Evolutionary conservation across 2,888 invertebrate species (phyloP).

Genomic region (Falcaria lacertinaria): DNA sequence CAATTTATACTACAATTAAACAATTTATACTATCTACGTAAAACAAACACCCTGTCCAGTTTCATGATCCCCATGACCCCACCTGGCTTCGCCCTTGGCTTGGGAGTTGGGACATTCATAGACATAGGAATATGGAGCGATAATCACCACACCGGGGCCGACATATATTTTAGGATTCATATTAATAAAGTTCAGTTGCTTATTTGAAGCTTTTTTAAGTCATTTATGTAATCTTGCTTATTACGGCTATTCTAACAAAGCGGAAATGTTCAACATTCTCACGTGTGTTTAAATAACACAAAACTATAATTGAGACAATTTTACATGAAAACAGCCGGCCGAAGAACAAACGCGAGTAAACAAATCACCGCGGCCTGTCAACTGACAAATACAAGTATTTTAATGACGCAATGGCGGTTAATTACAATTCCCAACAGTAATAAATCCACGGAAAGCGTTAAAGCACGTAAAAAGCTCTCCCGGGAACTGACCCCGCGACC

Average conservation of each 20-base stretch:
- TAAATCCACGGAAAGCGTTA: constrained; percentile 45
- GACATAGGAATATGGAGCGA: no score
- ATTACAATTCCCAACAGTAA: constrained; percentile 57
- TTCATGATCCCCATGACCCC: no score
- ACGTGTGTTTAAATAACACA: neutral
- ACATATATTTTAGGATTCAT: no score
- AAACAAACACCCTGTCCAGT: no score
- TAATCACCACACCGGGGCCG: no score
- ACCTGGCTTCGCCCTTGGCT: no score
- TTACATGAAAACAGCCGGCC: constrained; percentile 9
- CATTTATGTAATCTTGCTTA: neutral
- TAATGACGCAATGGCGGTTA: constrained; percentile 64
- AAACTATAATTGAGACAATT: neutral
- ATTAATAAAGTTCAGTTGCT: no score
- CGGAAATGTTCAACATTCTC: constrained; percentile 5
- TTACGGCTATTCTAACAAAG: neutral
- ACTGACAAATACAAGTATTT: constrained; percentile 65
- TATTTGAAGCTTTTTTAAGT: no score
- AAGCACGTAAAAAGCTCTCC: constrained; percentile 48
- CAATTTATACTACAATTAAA: no score
- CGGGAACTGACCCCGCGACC: constrained; percentile 42
- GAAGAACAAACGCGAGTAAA: constrained; percentile 47
- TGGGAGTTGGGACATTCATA: no score
- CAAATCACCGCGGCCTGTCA: constrained; percentile 62
- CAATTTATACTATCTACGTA: no score